phyloP scores from a whole-genome alignment of 2,888 invertebrate genomes.

The Andrena bucephala region DNA sequence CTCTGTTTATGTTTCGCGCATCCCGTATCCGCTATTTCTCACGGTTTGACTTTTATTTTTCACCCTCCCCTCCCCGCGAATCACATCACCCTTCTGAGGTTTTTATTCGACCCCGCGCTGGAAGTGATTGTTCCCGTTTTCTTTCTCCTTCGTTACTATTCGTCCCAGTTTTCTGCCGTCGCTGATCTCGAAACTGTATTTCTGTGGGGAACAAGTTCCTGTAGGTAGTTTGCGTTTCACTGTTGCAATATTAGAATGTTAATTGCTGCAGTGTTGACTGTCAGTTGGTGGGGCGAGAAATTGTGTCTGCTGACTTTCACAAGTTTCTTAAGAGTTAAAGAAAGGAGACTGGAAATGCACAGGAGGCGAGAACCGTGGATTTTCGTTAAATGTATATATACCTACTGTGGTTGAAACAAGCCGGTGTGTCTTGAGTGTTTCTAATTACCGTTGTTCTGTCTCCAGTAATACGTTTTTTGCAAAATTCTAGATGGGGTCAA shows the following conservation, averaged over 20 bases:
- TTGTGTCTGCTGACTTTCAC: background rate
- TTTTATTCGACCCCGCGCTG: background rate
- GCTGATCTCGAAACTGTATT: background rate
- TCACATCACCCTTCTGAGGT: conserved; percentile 3
- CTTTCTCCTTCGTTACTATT: background rate
- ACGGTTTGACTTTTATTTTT: conserved; percentile 51
- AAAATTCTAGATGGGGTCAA: too few species aligned
- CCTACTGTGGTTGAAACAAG: too few species aligned
- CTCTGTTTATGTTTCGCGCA: conserved; percentile 54
- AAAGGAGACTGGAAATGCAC: too few species aligned
- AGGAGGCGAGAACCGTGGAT: too few species aligned
- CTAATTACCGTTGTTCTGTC: too few species aligned
- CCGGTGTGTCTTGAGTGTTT: too few species aligned
- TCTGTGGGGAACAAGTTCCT: background rate
- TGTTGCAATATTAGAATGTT: background rate
- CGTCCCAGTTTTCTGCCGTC: background rate
- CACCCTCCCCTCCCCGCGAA: conserved; percentile 24
- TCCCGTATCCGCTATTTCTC: conserved; percentile 51
- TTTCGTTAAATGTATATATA: too few species aligned
- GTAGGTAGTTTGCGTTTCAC: background rate
- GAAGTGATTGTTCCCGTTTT: background rate
- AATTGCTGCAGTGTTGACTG: background rate
- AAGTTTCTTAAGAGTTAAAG: too few species aligned
- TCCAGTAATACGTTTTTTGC: too few species aligned
- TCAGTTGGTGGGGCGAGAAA: background rate